Evolutionary conservation across 2,797 vertebrate species (phyloP).

Genomic region (Tapera naevia): DNA sequence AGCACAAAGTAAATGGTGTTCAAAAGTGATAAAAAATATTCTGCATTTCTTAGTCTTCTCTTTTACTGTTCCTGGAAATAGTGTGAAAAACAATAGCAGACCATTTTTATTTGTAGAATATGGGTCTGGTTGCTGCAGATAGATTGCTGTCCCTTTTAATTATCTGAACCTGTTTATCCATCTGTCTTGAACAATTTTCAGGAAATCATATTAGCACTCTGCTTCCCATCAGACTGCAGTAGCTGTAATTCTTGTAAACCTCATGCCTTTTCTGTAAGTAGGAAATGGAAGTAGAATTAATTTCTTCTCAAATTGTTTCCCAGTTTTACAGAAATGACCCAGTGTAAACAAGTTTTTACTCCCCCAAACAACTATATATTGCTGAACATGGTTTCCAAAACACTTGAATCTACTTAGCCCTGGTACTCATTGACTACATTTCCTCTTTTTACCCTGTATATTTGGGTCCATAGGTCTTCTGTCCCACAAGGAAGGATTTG

Average conservation of each 20-base stretch:
- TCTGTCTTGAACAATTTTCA: neutral
- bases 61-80: neutral
- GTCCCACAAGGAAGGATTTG: fast-evolving
- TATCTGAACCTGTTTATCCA: neutral
- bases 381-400: neutral
- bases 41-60: neutral
- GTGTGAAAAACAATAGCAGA: neutral
- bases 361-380: neutral
- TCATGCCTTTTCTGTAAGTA: neutral
- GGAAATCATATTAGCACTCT: neutral
- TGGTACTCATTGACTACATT: neutral
- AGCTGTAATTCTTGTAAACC: neutral
- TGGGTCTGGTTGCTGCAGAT: neutral
- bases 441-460: neutral
- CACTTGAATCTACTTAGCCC: neutral
- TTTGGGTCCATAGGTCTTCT: neutral
- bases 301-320: neutral
- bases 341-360: neutral
- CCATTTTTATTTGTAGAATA: neutral
- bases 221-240: neutral
- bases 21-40: neutral
- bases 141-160: neutral
- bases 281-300: neutral
- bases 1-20: neutral
- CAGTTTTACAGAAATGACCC: neutral